phyloP scores from a whole-genome alignment of 2,888 invertebrate genomes.

The Clanis bilineata region DNA sequence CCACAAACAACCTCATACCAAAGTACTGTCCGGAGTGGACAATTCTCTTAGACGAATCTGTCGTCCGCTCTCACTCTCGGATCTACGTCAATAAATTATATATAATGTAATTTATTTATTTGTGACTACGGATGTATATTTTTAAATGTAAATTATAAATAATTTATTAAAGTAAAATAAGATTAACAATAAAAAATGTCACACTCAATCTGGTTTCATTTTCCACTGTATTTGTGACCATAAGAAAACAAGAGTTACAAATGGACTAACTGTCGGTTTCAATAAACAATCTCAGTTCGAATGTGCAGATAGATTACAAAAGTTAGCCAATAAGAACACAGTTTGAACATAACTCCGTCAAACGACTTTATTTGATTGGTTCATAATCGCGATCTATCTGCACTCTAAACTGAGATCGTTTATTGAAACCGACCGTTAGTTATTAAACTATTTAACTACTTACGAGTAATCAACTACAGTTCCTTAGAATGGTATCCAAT shows the following conservation, averaged over 20 bases:
- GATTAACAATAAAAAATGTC: slow-evolving; percentile 60
- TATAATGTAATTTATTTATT: slow-evolving; percentile 80
- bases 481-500: no score
- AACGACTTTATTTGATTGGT: no score
- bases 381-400: no score
- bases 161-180: slow-evolving; percentile 72
- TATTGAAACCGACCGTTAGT: no score
- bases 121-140: slow-evolving; percentile 72
- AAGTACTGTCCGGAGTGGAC: slow-evolving; percentile 69
- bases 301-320: no score
- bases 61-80: slow-evolving; percentile 64
- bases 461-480: no score
- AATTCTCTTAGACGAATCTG: slow-evolving; percentile 54
- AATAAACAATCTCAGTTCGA: no score
- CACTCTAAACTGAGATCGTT: no score
- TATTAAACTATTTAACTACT: no score
- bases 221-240: background rate
- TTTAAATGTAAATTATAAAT: slow-evolving; percentile 69
- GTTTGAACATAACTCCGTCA: no score
- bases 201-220: slow-evolving; percentile 64
- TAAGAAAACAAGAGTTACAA: background rate
- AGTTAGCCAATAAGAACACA: no score
- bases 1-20: slow-evolving; percentile 75
- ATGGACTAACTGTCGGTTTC: no score
- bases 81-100: slow-evolving; percentile 80